Base-by-base conservation (phyloP, 2,888 invertebrate genomes). In the Napeogenes sylphis region DNA sequence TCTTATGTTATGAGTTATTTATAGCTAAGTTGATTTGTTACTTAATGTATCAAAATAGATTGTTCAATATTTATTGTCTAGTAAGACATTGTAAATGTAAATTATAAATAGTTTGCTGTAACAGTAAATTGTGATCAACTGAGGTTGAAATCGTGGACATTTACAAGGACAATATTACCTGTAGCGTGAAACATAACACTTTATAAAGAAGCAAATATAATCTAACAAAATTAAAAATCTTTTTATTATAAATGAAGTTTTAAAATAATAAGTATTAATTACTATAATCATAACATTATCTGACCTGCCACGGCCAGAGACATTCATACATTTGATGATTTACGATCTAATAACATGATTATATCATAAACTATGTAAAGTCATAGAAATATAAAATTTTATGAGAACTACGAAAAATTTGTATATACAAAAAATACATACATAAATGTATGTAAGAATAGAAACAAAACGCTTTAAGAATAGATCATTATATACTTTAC, bases 61-160 rank as follows among this genome's bases (percentile, higher is more conserved):
- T 30, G 30, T 51, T 30, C 30, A 4, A 51, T 30, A 51, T 51
- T 51, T 51, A 51, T 51, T 51, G 30, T 51, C 21, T 10, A 21
- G 47, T 38, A 42, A 21, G 30, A 10, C 30, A 30, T 51, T 51
- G 51, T 51, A 30, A 30, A 21, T 30, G 12, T 4, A 51, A 51
- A 51, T 51, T 51, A 51, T 51, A 51, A 51, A 12, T 51, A 30
- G 42, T 4, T 51, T 51, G 14, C 14, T 47, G 6, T n/a, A 10
- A 51, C 30, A 30, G 30, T 30, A 30, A 30, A 51, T 51, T 30
- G 30, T 51, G 4, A 51, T 51, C 21, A 30, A 51, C 51, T 51
- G 30, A 51, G 51, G 30, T 30, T 51, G 10, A 51, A 30, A 51
- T 30, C 51, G 51, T 51, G 51, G 30, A 51, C 51, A 51, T 30